These are phyloP conservation scores for Macroramphosus scolopax DNA, from an alignment of 2,797 vertebrate genomes.

Conservation along the genomic window DNA sequence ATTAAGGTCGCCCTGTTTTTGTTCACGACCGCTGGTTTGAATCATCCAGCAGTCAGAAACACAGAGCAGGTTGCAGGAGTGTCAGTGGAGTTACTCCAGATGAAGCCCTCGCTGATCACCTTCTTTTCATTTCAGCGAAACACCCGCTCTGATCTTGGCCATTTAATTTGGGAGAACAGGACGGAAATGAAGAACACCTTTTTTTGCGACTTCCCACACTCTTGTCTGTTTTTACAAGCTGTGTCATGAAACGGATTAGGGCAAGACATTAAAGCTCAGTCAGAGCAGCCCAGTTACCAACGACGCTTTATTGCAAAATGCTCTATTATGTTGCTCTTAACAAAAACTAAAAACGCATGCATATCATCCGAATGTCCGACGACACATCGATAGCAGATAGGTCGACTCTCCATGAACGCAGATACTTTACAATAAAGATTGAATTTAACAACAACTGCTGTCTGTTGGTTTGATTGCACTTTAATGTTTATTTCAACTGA, in stretches of 20 bases:
- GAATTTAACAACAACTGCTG: too few species aligned
- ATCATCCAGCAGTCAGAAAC: constrained; percentile 60
- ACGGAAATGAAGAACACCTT: constrained; percentile 68
- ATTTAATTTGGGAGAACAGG: constrained; percentile 51
- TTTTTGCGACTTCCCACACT: constrained; percentile 63
- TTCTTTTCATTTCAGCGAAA: constrained; percentile 68
- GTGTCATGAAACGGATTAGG: constrained; percentile 48
- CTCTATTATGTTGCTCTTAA: too few species aligned
- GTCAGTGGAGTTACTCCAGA: constrained; percentile 67
- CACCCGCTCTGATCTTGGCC: constrained; percentile 65
- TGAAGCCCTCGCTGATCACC: constrained; percentile 60
- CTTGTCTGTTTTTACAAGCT: constrained; percentile 61
- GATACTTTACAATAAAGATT: too few species aligned
- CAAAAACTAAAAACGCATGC: too few species aligned
- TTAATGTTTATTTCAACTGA: too few species aligned
- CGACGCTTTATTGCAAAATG: neutral
- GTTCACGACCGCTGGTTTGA: constrained; percentile 58
- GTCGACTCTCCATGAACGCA: too few species aligned
- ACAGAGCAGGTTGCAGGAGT: constrained; percentile 63
- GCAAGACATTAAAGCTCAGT: constrained; percentile 7
- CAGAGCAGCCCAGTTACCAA: neutral
- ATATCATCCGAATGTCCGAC: too few species aligned
- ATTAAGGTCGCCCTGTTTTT: constrained; percentile 52
- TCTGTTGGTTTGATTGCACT: too few species aligned
- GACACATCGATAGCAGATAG: too few species aligned